Evolutionary conservation across 2,888 invertebrate species (phyloP).

Genomic region (Anagyrus pseudococci): DNA sequence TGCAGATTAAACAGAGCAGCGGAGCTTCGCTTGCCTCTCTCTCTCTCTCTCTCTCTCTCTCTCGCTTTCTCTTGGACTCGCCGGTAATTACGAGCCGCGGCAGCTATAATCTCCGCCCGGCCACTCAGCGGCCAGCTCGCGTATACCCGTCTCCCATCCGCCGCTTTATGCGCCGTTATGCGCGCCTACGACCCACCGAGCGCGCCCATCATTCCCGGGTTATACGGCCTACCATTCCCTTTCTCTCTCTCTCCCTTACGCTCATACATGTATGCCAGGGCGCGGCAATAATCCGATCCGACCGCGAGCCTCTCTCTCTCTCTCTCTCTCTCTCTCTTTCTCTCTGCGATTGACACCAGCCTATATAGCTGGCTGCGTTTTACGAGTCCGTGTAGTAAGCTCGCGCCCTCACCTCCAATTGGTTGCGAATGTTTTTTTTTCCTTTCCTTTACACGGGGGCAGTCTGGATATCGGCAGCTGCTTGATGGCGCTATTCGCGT

Average conservation of each 20-base stretch:
- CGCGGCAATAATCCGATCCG: too few species aligned
- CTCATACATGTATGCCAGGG: too few species aligned
- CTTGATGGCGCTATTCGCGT: background rate
- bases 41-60: too few species aligned
- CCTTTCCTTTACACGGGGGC: too few species aligned
- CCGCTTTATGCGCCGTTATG: slow-evolving; percentile 44
- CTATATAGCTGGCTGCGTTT: background rate
- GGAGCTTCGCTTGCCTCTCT: background rate
- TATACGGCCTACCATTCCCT: slow-evolving; percentile 5
- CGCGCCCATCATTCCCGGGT: too few species aligned
- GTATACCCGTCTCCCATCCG: slow-evolving; percentile 43
- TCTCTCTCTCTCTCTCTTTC: too few species aligned
- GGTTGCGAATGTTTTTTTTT: background rate
- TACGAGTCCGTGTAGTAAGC: background rate
- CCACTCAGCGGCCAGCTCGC: slow-evolving; percentile 50
- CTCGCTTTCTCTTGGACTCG: too few species aligned
- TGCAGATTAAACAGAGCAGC: slow-evolving; percentile 58
- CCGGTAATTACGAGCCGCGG: slow-evolving; percentile 53
- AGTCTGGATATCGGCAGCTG: background rate
- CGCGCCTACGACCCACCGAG: background rate
- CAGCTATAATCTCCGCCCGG: slow-evolving; percentile 56
- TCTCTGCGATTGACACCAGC: slow-evolving; percentile 37
- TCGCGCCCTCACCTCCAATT: too few species aligned
- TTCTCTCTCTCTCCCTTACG: too few species aligned
- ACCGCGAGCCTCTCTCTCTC: too few species aligned